phyloP scores from a whole-genome alignment of 2,113 vertebrate species.

The Bubo scandiacus region DNA sequence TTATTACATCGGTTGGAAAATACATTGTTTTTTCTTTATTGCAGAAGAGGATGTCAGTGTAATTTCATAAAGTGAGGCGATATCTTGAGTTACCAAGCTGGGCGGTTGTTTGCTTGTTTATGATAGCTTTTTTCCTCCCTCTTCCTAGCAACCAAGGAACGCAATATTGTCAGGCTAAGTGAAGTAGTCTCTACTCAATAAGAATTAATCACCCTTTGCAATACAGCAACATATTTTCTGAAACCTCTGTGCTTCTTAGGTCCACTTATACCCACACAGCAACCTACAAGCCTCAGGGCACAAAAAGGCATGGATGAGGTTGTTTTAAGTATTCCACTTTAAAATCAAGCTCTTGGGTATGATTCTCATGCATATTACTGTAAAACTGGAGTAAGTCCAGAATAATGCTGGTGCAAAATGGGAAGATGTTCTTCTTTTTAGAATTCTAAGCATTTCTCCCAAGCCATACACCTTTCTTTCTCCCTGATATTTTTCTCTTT shows the following conservation, averaged over 20 bases:
- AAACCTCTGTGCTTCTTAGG: not conserved
- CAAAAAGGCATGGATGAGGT: not conserved
- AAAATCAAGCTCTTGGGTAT: not conserved
- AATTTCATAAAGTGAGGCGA: not conserved
- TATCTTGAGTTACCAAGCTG: not conserved
- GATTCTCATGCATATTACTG: not conserved
- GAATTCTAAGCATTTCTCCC: rapidly evolving
- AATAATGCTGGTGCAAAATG: not conserved
- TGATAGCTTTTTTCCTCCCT: not conserved
- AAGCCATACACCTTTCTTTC: not conserved
- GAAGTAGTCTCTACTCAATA: not conserved
- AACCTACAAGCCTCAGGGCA: not conserved
- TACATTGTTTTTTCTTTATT: not conserved
- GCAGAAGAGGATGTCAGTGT: not conserved
- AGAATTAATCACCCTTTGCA: not conserved
- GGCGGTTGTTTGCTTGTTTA: not conserved
- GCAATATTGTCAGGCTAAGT: not conserved
- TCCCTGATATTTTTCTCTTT: not conserved
- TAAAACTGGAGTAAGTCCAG: not conserved
- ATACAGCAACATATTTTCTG: not conserved
- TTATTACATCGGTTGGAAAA: not conserved
- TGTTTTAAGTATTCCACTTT: not conserved
- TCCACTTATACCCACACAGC: not conserved
- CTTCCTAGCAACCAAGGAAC: not conserved
- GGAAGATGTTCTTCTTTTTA: rapidly evolving